Evolutionary conservation across 1,140 invertebrate species (phyloP).

Genomic region (Orius insidiosus): DNA sequence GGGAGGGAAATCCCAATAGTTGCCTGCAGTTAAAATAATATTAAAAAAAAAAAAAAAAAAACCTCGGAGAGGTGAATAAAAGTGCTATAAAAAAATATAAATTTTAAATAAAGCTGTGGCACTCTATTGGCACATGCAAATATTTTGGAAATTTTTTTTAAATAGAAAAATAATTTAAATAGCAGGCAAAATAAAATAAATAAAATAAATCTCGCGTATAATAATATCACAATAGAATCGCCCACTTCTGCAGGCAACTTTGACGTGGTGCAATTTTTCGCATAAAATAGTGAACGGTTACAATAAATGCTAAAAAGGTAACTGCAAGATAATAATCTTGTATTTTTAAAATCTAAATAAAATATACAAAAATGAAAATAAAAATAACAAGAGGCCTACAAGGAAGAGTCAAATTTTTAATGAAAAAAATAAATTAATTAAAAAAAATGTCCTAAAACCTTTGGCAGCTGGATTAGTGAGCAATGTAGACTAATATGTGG

Average conservation of each 20-base stretch:
- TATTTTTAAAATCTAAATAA: not conserved
- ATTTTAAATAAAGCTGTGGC: too few species aligned
- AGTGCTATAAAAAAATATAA: too few species aligned
- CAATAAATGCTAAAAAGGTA: slow-evolving; percentile 17
- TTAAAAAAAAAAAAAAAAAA: slow-evolving; percentile 4
- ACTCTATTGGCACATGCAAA: too few species aligned
- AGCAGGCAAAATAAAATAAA: too few species aligned
- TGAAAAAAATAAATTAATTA: not conserved
- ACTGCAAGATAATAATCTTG: too few species aligned
- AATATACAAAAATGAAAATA: slow-evolving; percentile 17
- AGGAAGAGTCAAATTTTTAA: slow-evolving; percentile 13
- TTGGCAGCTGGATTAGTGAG: slow-evolving; percentile 16
- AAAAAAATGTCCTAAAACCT: slow-evolving; percentile 7
- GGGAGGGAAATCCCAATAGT: slow-evolving; percentile 2
- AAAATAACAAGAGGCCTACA: slow-evolving; percentile 15
- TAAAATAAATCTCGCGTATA: too few species aligned
- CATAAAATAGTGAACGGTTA: slow-evolving; percentile 13
- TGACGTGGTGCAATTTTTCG: slow-evolving; percentile 13
- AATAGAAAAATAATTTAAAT: too few species aligned
- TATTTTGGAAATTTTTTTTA: too few species aligned
- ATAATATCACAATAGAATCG: too few species aligned
- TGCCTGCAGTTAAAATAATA: slow-evolving; percentile 9
- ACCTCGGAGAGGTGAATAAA: too few species aligned
- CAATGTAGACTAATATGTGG: slow-evolving; percentile 14
- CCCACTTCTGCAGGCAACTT: slow-evolving; percentile 16